A percentile compares a stretch with the other conserved stretches of the same genome.
Conservation (phyloP, 2,797 vertebrate genomes). For the Lagorchestes hirsutus region DNA sequence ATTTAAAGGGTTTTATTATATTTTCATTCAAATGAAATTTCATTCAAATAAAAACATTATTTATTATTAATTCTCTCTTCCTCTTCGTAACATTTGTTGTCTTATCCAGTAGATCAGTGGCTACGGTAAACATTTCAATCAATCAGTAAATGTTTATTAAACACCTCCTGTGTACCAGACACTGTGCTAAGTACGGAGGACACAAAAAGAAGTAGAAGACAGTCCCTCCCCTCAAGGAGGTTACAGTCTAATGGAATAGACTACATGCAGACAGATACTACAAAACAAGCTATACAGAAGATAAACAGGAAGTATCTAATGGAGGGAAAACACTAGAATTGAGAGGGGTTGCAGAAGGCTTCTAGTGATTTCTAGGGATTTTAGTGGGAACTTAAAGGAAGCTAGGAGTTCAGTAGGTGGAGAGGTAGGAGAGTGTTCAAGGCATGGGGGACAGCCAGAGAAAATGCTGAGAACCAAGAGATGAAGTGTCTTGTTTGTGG, state of each 20-base stretch:
- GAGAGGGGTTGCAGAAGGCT: not conserved
- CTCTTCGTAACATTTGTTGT: not conserved
- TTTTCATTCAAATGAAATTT: not conserved
- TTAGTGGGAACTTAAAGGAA: not conserved
- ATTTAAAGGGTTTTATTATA: not conserved
- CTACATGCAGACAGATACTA: not conserved
- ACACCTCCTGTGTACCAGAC: not conserved
- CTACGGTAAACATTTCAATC: not conserved
- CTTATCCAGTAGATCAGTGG: not conserved
- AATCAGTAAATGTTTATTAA: not conserved
- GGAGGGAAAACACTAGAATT: not conserved
- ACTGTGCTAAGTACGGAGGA: not conserved
- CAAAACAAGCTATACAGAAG: not conserved
- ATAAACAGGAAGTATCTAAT: not conserved
- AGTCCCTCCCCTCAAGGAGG: not conserved
- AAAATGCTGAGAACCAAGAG: not conserved
- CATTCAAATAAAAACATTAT: not conserved
- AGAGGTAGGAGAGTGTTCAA: not conserved
- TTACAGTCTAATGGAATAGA: not conserved
- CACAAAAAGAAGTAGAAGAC: not conserved
- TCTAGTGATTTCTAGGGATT: not conserved
- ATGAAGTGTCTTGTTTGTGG: not conserved
- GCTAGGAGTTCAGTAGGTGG: not conserved
- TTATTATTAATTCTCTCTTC: not conserved
- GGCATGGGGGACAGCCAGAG: not conserved